Base-by-base conservation (phyloP, 2,797 vertebrate species). In the Alca torda region DNA sequence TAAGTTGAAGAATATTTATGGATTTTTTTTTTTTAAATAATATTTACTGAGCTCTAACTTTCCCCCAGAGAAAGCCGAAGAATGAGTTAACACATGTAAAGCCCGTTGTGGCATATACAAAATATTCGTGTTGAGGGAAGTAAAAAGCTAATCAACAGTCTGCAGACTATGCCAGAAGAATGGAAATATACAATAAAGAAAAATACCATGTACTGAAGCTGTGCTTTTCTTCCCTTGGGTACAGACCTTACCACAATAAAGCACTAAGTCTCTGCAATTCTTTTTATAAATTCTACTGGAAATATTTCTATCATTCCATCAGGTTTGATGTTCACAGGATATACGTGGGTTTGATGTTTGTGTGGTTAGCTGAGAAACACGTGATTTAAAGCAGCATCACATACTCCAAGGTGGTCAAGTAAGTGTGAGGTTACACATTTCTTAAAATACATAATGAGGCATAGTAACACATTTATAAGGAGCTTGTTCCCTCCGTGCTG, bases 1-100 rank as follows among this genome's bases (percentile, higher is more conserved):
- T 24, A 82, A 84, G 45, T 77, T 13, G 26, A 87, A 84, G 35
- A 89, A 50, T 67, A 93, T 69, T 79, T 89, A 89, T 51, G 59
- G 25, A 1, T 24, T 31, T 23, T 41, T 33, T 59, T 43, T 39
- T 43, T 60, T 13, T 41, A 15, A 15, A 43, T 37, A 86, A 8
- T 87, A 84, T 91, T 90, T 77, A 51, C 57, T 54, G 53, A 83
- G 56, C 60, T 84, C 39, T 87, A 84, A 84, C 25, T 74, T 92
- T 53, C 20, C 56, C 76, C 59, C 67, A 48, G 48, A 93, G 68
- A 83, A 87, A 76, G 39, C 35, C 77, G 90, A 75, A 83, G 63
- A 83, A 89, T 33, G 33, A 89, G 60, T 81, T 92, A 73, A 89
- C 77, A 92, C 54, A 91, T 57, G 24, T 33, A 91, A 92, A 96